Percentiles rank a stretch among this genome's conserved stretches.
Evolutionary conservation across 1,140 invertebrate species (phyloP).

Genomic region (Procambarus virginalis): DNA sequence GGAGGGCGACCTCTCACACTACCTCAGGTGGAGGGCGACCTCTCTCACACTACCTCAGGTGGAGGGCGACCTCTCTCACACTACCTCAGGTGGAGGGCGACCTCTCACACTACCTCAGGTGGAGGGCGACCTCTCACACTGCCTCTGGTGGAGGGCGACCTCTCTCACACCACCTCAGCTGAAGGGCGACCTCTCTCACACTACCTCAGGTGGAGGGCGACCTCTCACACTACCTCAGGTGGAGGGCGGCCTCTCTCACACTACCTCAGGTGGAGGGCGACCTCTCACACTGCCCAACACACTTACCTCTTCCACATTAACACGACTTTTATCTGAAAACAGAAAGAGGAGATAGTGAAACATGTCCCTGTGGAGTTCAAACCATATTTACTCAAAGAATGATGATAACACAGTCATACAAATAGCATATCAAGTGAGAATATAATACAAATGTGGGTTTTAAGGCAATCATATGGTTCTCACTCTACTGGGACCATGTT

Average conservation of each 20-base stretch:
- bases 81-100: background rate
- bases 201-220: too few species aligned
- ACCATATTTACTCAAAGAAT: background rate
- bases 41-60: too few species aligned
- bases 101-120: too few species aligned
- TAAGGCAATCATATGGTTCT: background rate
- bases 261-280: too few species aligned
- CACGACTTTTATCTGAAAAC: background rate
- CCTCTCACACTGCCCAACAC: background rate
- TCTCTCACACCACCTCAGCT: background rate
- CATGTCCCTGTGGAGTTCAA: background rate
- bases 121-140: too few species aligned
- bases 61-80: background rate
- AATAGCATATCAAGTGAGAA: background rate
- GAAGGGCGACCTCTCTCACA: too few species aligned
- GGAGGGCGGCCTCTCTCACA: too few species aligned
- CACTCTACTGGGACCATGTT: background rate
- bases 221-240: too few species aligned
- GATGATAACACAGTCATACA: background rate
- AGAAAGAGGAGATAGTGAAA: background rate
- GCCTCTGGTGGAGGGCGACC: too few species aligned
- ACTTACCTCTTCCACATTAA: background rate
- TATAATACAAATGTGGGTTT: background rate
- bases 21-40: too few species aligned
- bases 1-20: too few species aligned